Evolutionary conservation across 2,113 vertebrate genomes (phyloP), one percentile per base, ranked within the genome.

Genomic region (Calonectris borealis): DNA sequence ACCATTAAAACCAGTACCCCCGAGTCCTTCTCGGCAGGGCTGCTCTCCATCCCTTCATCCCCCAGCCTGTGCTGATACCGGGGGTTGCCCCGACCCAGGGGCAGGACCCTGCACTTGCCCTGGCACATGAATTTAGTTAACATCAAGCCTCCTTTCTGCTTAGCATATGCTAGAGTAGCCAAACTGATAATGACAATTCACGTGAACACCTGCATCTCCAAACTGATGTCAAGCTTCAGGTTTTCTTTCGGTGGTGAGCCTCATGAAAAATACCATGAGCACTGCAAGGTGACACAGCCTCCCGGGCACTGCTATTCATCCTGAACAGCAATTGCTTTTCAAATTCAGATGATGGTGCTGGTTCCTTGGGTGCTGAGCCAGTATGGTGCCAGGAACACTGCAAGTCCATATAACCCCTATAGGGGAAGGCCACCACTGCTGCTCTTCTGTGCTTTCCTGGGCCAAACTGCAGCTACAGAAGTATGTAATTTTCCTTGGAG

Each of bases 31-130:
- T 44, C 16, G 16, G 44, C 16, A 44, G 44, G 44, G 44, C 44
- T 44, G 44, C n/a, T n/a, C 44, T 44, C 44, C 16, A 44, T 44
- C 44, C 44, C 16, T 44, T 7, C 44, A 44, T 44, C n/a, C 44
- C 44, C 44, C 44, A 44, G 44, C 44, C 44, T 44, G 44, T 17
- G 6, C 1, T 11, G 36, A 14, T 12, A n/a, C 25, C 0, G 1
- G 13, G 10, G 29, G 3, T 17, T 14, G n/a, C 9, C 44, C 19
- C 1, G 0, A 11, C 20, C 7, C 8, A 25, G 4, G 38, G 13
- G 51, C 51, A 52, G 48, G 34, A 87, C 22, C 36, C 36, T 62
- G 32, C 49, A 2, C 29, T 52, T 55, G 86, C 9, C 29, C 19
- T 38, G 49, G 18, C 20, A 46, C 16, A 42, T 29, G 3, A 21